Percentiles rank a stretch among this genome's conserved stretches.
Conservation (phyloP, 2,113 vertebrate genomes). For the Caloenas nicobarica region DNA sequence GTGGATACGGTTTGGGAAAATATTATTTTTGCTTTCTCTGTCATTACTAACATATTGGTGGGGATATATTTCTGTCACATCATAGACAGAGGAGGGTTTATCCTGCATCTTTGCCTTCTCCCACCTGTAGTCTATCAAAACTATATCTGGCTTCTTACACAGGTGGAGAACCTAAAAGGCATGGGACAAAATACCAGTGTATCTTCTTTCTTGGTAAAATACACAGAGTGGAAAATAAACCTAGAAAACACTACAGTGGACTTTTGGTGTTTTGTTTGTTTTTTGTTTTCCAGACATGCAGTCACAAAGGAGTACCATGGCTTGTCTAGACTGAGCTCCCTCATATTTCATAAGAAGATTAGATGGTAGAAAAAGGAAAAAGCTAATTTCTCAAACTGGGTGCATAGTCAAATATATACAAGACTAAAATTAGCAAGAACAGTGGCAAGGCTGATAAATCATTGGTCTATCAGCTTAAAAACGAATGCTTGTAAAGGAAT, state of each 20-base stretch:
- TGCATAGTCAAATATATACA: background rate
- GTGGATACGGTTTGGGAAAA: background rate
- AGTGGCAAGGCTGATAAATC: background rate
- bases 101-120: background rate
- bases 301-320: background rate
- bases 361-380: background rate
- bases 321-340: background rate
- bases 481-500: no score
- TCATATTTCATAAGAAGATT: background rate
- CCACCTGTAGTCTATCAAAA: background rate
- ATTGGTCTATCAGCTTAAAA: background rate
- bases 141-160: background rate
- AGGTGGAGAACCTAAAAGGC: background rate
- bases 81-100: background rate
- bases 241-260: background rate
- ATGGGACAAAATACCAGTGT: background rate
- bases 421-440: slow-evolving; percentile 1
- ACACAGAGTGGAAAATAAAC: background rate
- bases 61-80: background rate
- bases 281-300: background rate
- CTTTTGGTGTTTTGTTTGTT: background rate
- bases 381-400: background rate
- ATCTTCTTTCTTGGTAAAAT: background rate
- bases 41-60: background rate
- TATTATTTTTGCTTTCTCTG: background rate